Evolutionary conservation across 2,797 vertebrate genomes (phyloP), one percentile per base, ranked within the genome.

Genomic region (Betta splendens): DNA sequence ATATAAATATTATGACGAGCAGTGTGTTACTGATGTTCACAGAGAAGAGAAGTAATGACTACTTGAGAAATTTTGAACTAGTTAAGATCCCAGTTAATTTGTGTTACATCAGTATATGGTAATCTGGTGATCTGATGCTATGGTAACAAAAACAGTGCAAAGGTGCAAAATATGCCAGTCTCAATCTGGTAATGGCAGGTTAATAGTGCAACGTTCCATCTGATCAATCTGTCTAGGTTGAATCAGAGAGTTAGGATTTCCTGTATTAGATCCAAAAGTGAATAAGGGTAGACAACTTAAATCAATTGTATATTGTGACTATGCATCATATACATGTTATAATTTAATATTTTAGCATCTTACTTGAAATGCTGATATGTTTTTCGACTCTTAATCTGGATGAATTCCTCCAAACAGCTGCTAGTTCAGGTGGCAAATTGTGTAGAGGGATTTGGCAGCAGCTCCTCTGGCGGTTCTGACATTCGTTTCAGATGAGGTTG

Each of bases 371-470:
- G 16, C 21, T 26, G n/a, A 54, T 43, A 56, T 55, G 23, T 64
- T 39, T 40, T 13, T 44, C 63, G 35, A 50, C 8, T 61, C 63
- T 25, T 3, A 53, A 49, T 51, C 23, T 13, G 15, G 40, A 15
- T 64, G 10, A 67, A 62, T 69, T 64, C 64, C 64, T 57, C 58
- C 29, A 36, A 70, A 44, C 66, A 67, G 58, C 56, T 79, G 48
- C 36, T 53, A 56, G 59, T 56, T 73, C 49, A 68, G 31, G 26
- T 42, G 47, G 63, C 46, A 40, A 3, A 44, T 44, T 61, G 64
- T 64, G 72, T 64, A 17, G 60, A 64, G 49, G 50, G 65, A 50
- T 61, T 72, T 75, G 71, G 58, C 55, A 60, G 29, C 3, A 0
- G 25, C 25, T 18, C 36, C 16, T 59, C 29, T 50, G 37, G 40